These are phyloP conservation scores for Phasianus colchicus DNA, from an alignment of 2,113 vertebrate species.

Conservation along the genomic window DNA sequence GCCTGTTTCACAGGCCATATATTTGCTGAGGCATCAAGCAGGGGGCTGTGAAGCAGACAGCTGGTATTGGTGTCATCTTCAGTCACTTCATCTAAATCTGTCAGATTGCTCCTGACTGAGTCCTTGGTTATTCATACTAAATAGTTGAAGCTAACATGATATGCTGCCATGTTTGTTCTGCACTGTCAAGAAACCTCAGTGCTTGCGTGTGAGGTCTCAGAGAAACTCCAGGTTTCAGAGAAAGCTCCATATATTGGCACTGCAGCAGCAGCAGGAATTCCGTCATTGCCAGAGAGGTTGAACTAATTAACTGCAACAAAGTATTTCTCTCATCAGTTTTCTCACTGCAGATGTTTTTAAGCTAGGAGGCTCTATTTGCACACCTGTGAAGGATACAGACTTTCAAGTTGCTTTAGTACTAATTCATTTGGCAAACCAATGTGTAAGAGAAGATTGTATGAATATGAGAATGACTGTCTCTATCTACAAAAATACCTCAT, in stretches of 20 bases:
- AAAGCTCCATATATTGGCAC: neutral
- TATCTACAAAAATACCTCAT: neutral
- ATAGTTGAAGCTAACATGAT: neutral
- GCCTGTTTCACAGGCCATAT: constrained; percentile 39
- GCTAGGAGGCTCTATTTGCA: neutral
- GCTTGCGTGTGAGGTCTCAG: neutral
- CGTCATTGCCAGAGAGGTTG: neutral
- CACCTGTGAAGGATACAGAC: neutral
- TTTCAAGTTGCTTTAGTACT: neutral
- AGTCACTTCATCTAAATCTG: constrained; percentile 38
- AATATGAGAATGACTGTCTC: neutral
- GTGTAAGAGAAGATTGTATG: neutral
- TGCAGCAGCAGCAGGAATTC: neutral
- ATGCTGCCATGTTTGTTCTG: neutral
- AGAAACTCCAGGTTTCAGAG: neutral
- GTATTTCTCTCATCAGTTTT: neutral
- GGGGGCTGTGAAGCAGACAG: constrained; percentile 16
- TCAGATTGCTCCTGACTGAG: neutral
- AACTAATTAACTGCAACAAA: neutral
- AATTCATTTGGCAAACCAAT: neutral
- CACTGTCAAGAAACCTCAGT: neutral
- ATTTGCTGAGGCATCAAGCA: constrained; percentile 33
- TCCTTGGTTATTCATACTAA: constrained; percentile 23
- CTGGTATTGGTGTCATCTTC: constrained; percentile 47
- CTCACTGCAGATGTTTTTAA: neutral